Evolutionary conservation across 1,140 invertebrate species (phyloP).

Genomic region (Pygmarrhopalites habei): DNA sequence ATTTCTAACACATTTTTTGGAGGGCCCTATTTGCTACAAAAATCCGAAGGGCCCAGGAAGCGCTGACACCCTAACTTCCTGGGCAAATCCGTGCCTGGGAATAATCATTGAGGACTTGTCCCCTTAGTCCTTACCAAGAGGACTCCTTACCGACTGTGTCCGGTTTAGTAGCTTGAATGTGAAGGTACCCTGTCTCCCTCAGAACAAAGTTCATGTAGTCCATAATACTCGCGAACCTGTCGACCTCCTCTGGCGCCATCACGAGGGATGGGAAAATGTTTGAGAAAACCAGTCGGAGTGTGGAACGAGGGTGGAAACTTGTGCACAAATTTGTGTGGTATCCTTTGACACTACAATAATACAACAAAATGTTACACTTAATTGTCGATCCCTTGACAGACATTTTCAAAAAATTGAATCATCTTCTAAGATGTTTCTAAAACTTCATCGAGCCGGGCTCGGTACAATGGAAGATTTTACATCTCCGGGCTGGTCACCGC

Average conservation of each 20-base stretch:
- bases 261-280: constrained; percentile 51
- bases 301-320: constrained; percentile 36
- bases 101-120: not conserved
- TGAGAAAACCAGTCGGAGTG: constrained; percentile 51
- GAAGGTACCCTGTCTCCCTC: constrained; percentile 69
- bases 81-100: not conserved
- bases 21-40: too few relatives aligned
- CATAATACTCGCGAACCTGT: constrained; percentile 50
- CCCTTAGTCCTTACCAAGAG: not conserved
- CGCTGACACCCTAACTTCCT: not conserved
- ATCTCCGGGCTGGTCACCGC: too few relatives aligned
- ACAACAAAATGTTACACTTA: not conserved
- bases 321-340: constrained; percentile 59
- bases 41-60: too few relatives aligned
- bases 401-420: too few relatives aligned
- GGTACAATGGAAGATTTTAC: too few relatives aligned
- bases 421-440: too few relatives aligned
- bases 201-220: too few relatives aligned
- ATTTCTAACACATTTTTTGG: not conserved
- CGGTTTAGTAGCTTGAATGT: constrained; percentile 45
- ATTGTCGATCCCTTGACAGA: too few relatives aligned
- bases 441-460: too few relatives aligned
- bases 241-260: constrained; percentile 49
- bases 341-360: constrained; percentile 51
- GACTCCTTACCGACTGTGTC: too few relatives aligned